Evolutionary conservation across 1,140 invertebrate genomes (phyloP), one percentile per base, ranked within the genome.

Genomic region (Dinothrombium tinctorium): DNA sequence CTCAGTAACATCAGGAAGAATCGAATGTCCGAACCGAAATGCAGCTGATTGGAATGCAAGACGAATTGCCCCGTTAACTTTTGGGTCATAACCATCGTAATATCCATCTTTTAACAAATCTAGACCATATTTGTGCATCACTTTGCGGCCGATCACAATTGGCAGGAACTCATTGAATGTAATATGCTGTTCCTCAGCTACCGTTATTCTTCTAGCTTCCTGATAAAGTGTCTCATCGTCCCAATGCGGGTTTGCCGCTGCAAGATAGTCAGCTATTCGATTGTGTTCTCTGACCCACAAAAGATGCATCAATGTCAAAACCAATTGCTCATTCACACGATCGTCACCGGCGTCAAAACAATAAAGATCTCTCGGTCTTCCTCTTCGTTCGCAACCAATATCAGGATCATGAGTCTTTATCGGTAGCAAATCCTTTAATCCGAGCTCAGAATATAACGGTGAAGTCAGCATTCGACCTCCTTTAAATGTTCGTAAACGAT

Each of bases 41-140:
- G 76, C 84, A 2, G 86, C 73, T 0, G 81, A 67, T 0, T 89
- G 76, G 63, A 98, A 98, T 50, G 71, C 72, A 59, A 95, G 94
- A 1, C 78, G 71, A 40, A 95, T 72, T 0, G 71, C 67, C 0
- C 87, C 69, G 59, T 96, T 71, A 4, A 80, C 60, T 5, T 59
- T 55, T 0, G 68, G 56, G 47, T 84, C 65, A 55, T 86, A 86
- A 1, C 67, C 66, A 5, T 61, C 55, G 40, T 71, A 72, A 50
- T 68, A 68, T 0, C 73, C 73, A 39, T 61, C 59, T 47, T 39
- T 14, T 4, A 42, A 37, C 6, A 56, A 43, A n/a, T 43, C 22
- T 2, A 60, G 49, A 15, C 48, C 46, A 28, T 48, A 51, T 36
- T 53, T 49, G 24, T 46, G 38, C 43, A 55, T 49, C 2, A 26